Evolutionary conservation across 1,140 invertebrate genomes (phyloP).

Genomic region (Globodera ellingtonae): DNA sequence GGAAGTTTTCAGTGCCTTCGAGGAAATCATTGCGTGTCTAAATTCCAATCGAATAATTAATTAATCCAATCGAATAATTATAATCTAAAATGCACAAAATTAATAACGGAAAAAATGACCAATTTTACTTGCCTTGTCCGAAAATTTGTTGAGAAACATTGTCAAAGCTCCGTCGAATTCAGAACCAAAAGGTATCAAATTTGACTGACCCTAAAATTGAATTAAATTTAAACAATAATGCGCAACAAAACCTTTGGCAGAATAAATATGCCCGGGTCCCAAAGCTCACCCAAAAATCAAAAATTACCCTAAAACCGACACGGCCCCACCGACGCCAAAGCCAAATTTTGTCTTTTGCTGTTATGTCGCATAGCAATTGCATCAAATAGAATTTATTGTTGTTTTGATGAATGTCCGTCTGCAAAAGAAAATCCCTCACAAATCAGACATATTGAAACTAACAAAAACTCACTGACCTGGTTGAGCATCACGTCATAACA

Average conservation of each 20-base stretch:
- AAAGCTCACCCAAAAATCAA: background rate
- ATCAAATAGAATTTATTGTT: constrained; percentile 47
- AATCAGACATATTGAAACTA: background rate
- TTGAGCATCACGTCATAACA: constrained; percentile 70
- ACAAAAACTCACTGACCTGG: constrained; percentile 57
- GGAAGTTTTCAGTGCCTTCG: constrained; percentile 62
- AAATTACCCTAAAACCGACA: constrained; percentile 42
- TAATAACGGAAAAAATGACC: no score
- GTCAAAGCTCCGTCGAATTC: constrained; percentile 58
- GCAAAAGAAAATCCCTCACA: constrained; percentile 68
- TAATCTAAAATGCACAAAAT: no score
- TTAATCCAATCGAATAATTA: background rate
- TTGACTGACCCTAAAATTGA: constrained; percentile 39
- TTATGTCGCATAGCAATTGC: constrained; percentile 29
- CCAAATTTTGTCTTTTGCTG: constrained; percentile 56
- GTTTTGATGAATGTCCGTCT: constrained; percentile 39
- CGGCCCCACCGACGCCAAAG: constrained; percentile 71
- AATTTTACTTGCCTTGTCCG: constrained; percentile 22
- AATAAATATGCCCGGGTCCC: no score
- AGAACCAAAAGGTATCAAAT: constrained; percentile 33
- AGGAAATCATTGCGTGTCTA: constrained; percentile 60
- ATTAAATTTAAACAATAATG: no score
- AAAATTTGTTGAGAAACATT: constrained; percentile 29
- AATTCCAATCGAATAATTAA: background rate
- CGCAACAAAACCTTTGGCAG: background rate